A percentile compares a stretch with the other conserved stretches of the same genome.
Evolutionary conservation across 2,888 invertebrate species (phyloP).

Genomic region (Rhagonycha fulva): DNA sequence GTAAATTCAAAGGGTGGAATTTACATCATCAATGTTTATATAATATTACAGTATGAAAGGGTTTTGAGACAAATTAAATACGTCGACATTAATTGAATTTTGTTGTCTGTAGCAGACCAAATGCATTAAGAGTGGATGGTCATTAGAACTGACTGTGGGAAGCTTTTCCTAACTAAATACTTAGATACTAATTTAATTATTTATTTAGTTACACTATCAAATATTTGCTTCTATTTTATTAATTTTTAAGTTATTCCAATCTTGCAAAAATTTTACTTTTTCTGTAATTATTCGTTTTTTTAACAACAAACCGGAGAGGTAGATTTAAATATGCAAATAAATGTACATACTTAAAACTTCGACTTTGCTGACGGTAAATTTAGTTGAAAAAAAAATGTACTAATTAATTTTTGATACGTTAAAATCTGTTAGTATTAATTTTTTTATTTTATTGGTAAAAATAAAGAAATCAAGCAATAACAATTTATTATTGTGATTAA

Average conservation of each 20-base stretch:
- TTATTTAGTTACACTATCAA: background rate
- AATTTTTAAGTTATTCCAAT: too few species aligned
- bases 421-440: background rate
- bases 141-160: background rate
- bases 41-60: constrained; percentile 36
- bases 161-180: background rate
- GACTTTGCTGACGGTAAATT: background rate
- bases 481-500: too few species aligned
- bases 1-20: background rate
- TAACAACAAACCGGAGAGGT: background rate
- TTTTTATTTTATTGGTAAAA: too few species aligned
- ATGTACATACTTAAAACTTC: too few species aligned
- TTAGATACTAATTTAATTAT: background rate
- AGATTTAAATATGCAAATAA: background rate
- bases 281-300: background rate
- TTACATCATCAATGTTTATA: background rate
- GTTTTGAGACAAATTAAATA: constrained; percentile 5
- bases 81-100: constrained; percentile 15
- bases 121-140: constrained; percentile 5
- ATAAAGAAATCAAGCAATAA: too few species aligned
- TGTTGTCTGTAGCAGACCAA: constrained; percentile 7
- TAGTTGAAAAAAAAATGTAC: background rate
- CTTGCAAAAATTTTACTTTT: background rate
- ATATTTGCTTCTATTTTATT: background rate
- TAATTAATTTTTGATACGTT: background rate